These are phyloP conservation scores for Caenorhabditis macrosperma DNA, from an alignment of 2,888 invertebrate genomes.

Conservation along the genomic window DNA sequence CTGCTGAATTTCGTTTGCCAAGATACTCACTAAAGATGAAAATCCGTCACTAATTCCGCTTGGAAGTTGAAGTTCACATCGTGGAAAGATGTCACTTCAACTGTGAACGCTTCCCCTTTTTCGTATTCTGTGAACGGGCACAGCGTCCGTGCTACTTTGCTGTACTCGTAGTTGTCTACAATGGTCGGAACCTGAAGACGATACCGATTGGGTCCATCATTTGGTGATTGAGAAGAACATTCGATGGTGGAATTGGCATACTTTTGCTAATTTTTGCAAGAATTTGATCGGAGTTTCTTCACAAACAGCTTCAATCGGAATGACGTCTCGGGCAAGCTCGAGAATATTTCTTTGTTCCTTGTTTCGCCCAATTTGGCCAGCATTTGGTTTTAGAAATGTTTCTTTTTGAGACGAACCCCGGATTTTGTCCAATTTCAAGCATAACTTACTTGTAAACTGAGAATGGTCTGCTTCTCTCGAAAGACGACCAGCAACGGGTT, in stretches of 20 bases:
- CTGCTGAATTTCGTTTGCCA: background rate
- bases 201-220: background rate
- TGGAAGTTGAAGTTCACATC: slow-evolving; percentile 60
- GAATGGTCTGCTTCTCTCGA: slow-evolving; percentile 57
- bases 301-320: no score
- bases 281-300: no score
- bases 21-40: slow-evolving; percentile 59
- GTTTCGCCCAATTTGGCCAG: no score
- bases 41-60: slow-evolving; percentile 58
- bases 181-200: slow-evolving; percentile 63
- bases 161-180: slow-evolving; percentile 62
- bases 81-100: slow-evolving; percentile 64
- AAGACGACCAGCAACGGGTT: slow-evolving; percentile 65
- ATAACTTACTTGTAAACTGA: slow-evolving; percentile 60
- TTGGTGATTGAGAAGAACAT: background rate
- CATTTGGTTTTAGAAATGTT: background rate
- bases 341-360: no score
- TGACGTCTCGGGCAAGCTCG: no score
- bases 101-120: slow-evolving; percentile 49
- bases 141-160: slow-evolving; percentile 60
- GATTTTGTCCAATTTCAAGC: background rate
- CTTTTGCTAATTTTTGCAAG: no score
- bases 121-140: slow-evolving; percentile 61
- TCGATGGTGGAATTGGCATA: no score
- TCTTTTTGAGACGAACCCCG: background rate